phyloP scores from a whole-genome alignment of 1,140 invertebrate species.

The Eupristina koningsbergeri region DNA sequence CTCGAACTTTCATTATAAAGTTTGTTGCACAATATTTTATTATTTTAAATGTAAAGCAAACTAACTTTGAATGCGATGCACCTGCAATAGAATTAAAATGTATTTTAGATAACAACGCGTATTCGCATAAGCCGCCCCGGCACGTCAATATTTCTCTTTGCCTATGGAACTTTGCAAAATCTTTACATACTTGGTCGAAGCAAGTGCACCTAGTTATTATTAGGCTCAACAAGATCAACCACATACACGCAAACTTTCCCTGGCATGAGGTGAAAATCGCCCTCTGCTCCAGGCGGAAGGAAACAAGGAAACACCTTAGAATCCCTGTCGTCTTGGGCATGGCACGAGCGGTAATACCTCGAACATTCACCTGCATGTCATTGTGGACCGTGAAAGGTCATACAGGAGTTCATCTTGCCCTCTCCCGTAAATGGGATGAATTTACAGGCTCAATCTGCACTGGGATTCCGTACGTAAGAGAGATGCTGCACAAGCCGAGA shows the following conservation, averaged over 20 bases:
- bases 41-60: not conserved
- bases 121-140: too few relatives aligned
- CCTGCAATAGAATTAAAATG: not conserved
- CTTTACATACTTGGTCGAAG: not conserved
- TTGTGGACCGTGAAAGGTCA: too few relatives aligned
- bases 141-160: not conserved
- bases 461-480: conserved; percentile 38
- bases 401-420: too few relatives aligned
- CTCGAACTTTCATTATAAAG: too few relatives aligned
- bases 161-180: not conserved
- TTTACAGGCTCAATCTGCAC: too few relatives aligned
- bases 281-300: too few relatives aligned
- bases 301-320: too few relatives aligned
- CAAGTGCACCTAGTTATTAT: not conserved
- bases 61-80: not conserved
- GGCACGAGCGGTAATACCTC: not conserved
- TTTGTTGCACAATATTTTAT: not conserved
- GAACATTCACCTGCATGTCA: too few relatives aligned
- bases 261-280: not conserved
- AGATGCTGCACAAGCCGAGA: conserved; percentile 25
- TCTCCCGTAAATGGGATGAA: too few relatives aligned
- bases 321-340: too few relatives aligned
- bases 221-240: not conserved
- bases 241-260: not conserved
- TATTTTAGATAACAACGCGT: not conserved